These are phyloP conservation scores for Gadopsis marmoratus DNA, from an alignment of 2,797 vertebrate genomes.

Conservation along the genomic window DNA sequence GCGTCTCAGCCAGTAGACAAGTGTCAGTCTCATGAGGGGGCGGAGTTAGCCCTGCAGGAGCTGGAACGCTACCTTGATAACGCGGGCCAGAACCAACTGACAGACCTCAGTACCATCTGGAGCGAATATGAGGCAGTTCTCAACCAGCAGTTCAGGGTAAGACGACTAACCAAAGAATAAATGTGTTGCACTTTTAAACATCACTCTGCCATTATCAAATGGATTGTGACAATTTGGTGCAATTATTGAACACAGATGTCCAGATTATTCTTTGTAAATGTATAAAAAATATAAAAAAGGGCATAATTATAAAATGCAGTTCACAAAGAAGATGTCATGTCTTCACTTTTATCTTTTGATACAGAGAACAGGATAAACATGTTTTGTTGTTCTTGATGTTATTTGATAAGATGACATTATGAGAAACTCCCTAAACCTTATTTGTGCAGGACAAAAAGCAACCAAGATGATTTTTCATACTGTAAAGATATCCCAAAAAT, in stretches of 20 bases:
- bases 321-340: background rate
- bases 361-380: background rate
- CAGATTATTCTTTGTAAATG: background rate
- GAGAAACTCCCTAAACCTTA: background rate
- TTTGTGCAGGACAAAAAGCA: background rate
- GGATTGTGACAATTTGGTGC: no score
- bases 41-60: conserved; percentile 94
- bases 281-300: no score
- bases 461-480: background rate
- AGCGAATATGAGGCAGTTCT: conserved; percentile 91
- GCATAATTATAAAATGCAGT: background rate
- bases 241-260: background rate
- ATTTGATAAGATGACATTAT: background rate
- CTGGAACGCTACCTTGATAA: conserved; percentile 94
- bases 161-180: background rate
- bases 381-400: no score
- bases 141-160: conserved; percentile 91
- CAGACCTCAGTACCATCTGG: conserved; percentile 87
- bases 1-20: conserved; percentile 97
- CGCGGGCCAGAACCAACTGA: conserved; percentile 87
- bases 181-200: conserved; percentile 6
- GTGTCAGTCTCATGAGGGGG: conserved; percentile 97
- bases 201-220: background rate
- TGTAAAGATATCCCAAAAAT: background rate
- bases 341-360: background rate